Evolutionary conservation across 2,113 vertebrate genomes (phyloP).

Genomic region (Hydrolagus affinis): DNA sequence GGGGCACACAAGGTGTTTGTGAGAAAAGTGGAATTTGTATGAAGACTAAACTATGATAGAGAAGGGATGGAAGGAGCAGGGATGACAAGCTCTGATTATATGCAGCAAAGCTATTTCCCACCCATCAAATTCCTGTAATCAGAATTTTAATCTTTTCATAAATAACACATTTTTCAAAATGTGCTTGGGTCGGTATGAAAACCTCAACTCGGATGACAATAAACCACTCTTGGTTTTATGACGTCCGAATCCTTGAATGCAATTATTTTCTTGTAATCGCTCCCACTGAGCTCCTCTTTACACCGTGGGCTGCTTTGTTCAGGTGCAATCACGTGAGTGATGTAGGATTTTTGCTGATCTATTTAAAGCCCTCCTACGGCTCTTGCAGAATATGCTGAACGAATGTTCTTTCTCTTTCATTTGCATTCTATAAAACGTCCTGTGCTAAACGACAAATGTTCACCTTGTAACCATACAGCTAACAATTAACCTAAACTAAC

Average conservation of each 20-base stretch:
- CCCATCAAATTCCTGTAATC: not conserved
- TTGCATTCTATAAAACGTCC: not conserved
- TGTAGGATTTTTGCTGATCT: too few species aligned
- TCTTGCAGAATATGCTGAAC: not conserved
- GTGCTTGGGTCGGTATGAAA: not conserved
- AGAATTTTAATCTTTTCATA: slow-evolving; percentile 21
- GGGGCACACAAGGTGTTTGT: slow-evolving; percentile 4
- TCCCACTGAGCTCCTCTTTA: not conserved
- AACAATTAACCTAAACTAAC: not conserved
- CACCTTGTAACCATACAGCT: not conserved
- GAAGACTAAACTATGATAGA: too few species aligned
- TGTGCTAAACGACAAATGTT: not conserved
- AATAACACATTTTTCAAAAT: slow-evolving; percentile 2
- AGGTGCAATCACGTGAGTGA: too few species aligned
- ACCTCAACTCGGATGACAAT: not conserved
- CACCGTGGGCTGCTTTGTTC: too few species aligned
- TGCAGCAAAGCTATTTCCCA: not conserved
- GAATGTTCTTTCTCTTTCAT: not conserved
- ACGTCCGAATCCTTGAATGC: not conserved
- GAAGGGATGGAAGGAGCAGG: too few species aligned
- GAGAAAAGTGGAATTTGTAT: not conserved
- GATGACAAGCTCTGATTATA: too few species aligned
- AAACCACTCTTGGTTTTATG: not conserved
- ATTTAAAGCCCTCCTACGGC: not conserved
- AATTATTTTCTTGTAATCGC: not conserved